Base-by-base conservation (phyloP, 2,113 vertebrate species). In the Microcebus murinus region DNA sequence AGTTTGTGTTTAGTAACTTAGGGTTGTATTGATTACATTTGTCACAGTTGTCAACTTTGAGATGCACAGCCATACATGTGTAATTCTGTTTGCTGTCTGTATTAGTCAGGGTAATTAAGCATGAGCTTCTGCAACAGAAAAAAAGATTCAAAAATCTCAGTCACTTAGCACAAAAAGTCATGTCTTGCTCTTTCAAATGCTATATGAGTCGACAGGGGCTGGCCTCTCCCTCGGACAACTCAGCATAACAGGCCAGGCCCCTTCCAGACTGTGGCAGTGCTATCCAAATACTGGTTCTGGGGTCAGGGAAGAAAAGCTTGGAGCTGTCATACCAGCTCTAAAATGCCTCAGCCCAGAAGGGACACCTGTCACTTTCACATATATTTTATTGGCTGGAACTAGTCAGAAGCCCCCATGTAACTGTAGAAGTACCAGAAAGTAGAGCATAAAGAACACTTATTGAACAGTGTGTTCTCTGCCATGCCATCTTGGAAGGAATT, bases 1-100 rank as follows among this genome's bases (percentile, higher is more conserved):
- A 80, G 71, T 82, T 85, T 67, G 0, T 63, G 70, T 84, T 76
- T 88, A 82, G 52, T 93, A 87, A 73, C 70, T 82, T 81, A 61
- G 36, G 71, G 12, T 90, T 27, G 36, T 94, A 57, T 77, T 96
- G 81, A 93, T 91, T 94, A 73, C 42, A 25, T 86, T 96, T 96
- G 87, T 80, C 36, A 52, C 0, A 2, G 59, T 71, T 29, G 61
- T 96, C 52, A 34, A 45, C 84, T 86, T 96, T 82, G 71, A 96
- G 90, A 70, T 61, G 71, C 55, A 61, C 14, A 29, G 71, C 63
- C 48, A 88, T 93, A 82, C 63, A 20, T 52, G 50, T 67, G 48
- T 95, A 90, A 74, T 87, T 95, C 76, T 74, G 55, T 83, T 79
- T 96, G 45, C 77, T 90, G 39, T 85, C 63, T 52, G 42, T 67